phyloP scores from a whole-genome alignment of 2,113 vertebrate genomes.

The Leuciscus idus region DNA sequence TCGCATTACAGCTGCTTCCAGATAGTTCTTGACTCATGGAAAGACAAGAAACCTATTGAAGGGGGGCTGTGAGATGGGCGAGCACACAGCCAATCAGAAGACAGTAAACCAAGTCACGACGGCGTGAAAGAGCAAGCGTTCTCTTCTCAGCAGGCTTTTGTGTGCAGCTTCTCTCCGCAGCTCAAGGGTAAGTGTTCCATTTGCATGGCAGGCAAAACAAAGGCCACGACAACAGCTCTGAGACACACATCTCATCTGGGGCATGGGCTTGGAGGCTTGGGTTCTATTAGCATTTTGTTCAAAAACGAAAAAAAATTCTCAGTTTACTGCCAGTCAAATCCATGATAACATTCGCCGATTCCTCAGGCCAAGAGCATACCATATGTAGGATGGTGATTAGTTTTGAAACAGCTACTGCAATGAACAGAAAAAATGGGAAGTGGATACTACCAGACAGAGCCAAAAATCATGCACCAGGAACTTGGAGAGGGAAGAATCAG shows the following conservation, averaged over 20 bases:
- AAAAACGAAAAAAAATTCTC: neutral
- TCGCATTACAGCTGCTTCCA: slow-evolving; percentile 14
- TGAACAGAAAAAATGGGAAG: slow-evolving; percentile 21
- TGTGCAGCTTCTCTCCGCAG: slow-evolving; percentile 10
- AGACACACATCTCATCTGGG: slow-evolving; percentile 38
- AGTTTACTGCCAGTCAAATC: slow-evolving; percentile 9
- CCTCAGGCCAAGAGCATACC: neutral
- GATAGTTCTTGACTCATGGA: slow-evolving; percentile 4
- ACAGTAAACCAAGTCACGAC: slow-evolving; percentile 26
- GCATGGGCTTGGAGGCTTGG: neutral
- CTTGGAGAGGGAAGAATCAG: neutral
- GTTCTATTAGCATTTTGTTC: slow-evolving; percentile 32
- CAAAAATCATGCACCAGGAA: neutral
- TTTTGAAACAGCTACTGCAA: slow-evolving; percentile 7
- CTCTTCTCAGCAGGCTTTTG: slow-evolving; percentile 45
- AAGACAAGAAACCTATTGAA: slow-evolving; percentile 21
- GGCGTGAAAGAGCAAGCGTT: slow-evolving; percentile 23
- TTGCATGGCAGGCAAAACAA: slow-evolving; percentile 42
- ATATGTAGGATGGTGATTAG: slow-evolving; percentile 27
- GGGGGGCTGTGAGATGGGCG: slow-evolving; percentile 18
- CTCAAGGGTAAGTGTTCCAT: slow-evolving; percentile 52
- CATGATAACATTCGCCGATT: neutral
- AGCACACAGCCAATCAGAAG: slow-evolving; percentile 29
- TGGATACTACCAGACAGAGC: neutral
- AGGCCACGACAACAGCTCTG: slow-evolving; percentile 33